phyloP scores from a whole-genome alignment of 2,888 invertebrate species.

The Cosmorhoe ocellata region DNA sequence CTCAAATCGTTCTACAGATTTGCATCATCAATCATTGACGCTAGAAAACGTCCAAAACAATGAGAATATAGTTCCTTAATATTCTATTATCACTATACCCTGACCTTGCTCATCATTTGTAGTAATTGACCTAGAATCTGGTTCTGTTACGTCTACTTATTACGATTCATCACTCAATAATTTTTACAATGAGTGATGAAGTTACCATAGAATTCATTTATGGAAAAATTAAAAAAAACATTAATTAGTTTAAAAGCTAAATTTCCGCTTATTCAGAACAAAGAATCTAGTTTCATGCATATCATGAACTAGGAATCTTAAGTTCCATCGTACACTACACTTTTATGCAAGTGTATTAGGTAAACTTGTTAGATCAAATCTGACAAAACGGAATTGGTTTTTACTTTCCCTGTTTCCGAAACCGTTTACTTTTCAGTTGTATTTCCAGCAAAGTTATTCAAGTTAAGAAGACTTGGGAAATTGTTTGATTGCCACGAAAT shows the following conservation, averaged over 20 bases:
- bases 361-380: conserved; percentile 33
- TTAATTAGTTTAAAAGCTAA: no score
- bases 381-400: conserved; percentile 36
- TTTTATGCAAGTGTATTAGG: conserved; percentile 31
- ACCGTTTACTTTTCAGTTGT: conserved; percentile 44
- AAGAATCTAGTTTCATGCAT: conserved; percentile 25
- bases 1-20: conserved; percentile 47
- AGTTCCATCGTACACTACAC: conserved; percentile 25
- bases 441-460: conserved; percentile 37
- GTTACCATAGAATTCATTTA: no score
- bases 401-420: conserved; percentile 35
- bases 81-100: conserved; percentile 16
- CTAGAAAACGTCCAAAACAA: conserved; percentile 36
- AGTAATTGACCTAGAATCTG: conserved; percentile 19
- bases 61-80: conserved; percentile 29
- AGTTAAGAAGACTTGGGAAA: conserved; percentile 39
- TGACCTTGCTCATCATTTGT: conserved; percentile 22
- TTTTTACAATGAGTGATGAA: background rate
- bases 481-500: conserved; percentile 46
- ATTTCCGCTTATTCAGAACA: conserved; percentile 26
- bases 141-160: conserved; percentile 1
- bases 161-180: conserved; percentile 5
- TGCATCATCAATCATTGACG: conserved; percentile 54
- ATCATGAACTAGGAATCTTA: conserved; percentile 12
- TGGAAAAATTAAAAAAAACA: no score